Conservation (phyloP, 2,797 vertebrate species). For the Anableps anableps region DNA sequence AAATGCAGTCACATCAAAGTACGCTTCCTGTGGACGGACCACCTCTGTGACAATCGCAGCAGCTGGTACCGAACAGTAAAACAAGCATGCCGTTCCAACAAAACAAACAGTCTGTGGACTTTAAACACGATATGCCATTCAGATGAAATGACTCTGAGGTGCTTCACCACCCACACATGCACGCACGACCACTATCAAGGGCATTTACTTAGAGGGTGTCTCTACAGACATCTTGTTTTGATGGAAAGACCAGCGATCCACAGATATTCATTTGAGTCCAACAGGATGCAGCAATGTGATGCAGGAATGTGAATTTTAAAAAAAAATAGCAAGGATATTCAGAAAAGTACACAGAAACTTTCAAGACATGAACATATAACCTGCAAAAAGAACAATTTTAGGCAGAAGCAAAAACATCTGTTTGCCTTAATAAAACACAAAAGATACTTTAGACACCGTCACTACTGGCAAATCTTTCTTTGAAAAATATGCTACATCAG, state of each 20-base stretch:
- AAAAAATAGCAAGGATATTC: not conserved
- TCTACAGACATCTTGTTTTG: not conserved
- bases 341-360: not conserved
- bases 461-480: not conserved
- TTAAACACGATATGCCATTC: conserved; percentile 15
- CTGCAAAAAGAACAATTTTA: not conserved
- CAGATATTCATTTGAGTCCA: not conserved
- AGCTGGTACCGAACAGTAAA: conserved; percentile 59
- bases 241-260: not conserved
- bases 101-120: conserved; percentile 37
- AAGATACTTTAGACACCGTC: not conserved
- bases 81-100: conserved; percentile 21
- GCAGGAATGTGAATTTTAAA: not conserved
- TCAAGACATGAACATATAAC: not conserved
- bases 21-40: conserved; percentile 55
- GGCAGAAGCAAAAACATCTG: too few species aligned
- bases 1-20: conserved; percentile 44
- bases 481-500: not conserved
- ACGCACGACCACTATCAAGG: not conserved
- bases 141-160: conserved; percentile 2
- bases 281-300: not conserved
- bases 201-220: conserved; percentile 4
- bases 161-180: conserved; percentile 2
- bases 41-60: conserved; percentile 60
- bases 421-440: not conserved